phyloP scores from a whole-genome alignment of 2,113 vertebrate genomes.

The Electrona antarctica region DNA sequence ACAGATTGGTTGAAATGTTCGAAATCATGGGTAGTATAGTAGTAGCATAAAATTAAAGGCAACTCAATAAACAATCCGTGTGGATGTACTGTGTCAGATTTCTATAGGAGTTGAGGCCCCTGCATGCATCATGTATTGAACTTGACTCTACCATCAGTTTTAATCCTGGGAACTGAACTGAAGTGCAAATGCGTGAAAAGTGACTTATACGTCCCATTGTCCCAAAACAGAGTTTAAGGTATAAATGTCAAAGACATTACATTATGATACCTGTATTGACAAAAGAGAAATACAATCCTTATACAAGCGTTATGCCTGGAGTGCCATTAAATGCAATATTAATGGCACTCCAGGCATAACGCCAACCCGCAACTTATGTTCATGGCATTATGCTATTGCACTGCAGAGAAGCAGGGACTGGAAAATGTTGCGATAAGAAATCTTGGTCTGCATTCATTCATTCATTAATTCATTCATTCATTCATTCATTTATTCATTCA shows the following conservation, averaged over 20 bases:
- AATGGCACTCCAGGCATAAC: conserved; percentile 26
- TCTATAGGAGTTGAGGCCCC: no score
- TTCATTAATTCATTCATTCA: not conserved
- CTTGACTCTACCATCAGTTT: not conserved
- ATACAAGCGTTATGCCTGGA: no score
- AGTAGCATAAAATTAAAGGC: no score
- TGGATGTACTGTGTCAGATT: no score
- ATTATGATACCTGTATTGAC: conserved; percentile 32
- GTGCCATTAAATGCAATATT: conserved; percentile 39
- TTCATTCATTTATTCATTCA: not conserved
- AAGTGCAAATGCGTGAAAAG: conserved; percentile 27
- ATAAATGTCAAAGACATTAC: conserved; percentile 34
- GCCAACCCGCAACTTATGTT: conserved; percentile 27
- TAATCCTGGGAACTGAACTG: not conserved
- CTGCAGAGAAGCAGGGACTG: not conserved
- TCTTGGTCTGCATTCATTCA: not conserved
- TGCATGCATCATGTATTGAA: not conserved
- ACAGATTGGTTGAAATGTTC: no score
- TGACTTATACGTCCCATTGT: conserved; percentile 5
- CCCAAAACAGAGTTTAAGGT: conserved; percentile 10
- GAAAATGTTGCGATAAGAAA: not conserved
- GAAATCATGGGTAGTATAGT: no score
- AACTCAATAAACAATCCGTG: no score
- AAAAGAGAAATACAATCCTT: conserved; percentile 30
- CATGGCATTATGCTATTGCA: not conserved